These are phyloP conservation scores for Dorcus hopei DNA, from an alignment of 2,888 invertebrate species.

Conservation along the genomic window DNA sequence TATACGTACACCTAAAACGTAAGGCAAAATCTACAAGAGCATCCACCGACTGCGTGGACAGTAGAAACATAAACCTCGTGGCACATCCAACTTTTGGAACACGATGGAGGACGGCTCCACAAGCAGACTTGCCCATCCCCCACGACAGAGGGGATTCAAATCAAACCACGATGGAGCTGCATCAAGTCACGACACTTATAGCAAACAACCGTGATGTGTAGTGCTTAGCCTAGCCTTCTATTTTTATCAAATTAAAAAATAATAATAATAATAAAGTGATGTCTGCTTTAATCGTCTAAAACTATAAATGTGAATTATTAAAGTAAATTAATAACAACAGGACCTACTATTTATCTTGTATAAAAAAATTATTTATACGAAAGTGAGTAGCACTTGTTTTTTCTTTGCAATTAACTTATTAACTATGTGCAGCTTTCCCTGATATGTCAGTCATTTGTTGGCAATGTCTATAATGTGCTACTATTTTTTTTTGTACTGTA, in stretches of 20 bases:
- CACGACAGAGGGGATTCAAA: constrained; percentile 28
- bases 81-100: constrained; percentile 43
- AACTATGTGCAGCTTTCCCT: constrained; percentile 32
- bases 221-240: constrained; percentile 4
- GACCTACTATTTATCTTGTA: constrained; percentile 32
- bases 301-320: constrained; percentile 28
- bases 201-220: constrained; percentile 27
- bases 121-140: constrained; percentile 26
- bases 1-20: constrained; percentile 64
- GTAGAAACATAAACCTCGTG: constrained; percentile 28
- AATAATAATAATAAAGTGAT: constrained; percentile 23
- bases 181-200: constrained; percentile 40
- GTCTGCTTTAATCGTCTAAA: constrained; percentile 37
- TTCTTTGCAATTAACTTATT: constrained; percentile 40
- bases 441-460: constrained; percentile 23
- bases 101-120: constrained; percentile 38
- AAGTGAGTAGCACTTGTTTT: constrained; percentile 44
- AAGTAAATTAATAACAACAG: constrained; percentile 24
- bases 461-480: too few relatives aligned
- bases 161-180: constrained; percentile 35
- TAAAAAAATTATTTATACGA: constrained; percentile 31
- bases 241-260: constrained; percentile 29
- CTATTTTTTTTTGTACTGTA: too few relatives aligned
- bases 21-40: constrained; percentile 47
- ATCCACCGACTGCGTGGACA: constrained; percentile 44